Conservation (phyloP, 2,113 vertebrate genomes). For the Nothoprocta pentlandii region DNA sequence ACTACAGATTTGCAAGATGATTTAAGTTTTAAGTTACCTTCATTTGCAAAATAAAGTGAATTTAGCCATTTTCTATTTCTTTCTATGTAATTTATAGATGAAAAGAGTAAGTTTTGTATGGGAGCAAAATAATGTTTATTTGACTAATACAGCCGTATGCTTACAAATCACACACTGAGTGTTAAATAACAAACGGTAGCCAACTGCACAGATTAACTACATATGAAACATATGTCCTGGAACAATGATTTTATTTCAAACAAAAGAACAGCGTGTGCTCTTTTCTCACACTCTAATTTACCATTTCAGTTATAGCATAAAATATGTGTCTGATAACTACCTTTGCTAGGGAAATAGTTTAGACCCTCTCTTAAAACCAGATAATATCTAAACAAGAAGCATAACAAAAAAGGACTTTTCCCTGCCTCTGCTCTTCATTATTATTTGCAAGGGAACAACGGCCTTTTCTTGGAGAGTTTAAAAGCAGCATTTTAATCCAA, state of each 20-base stretch:
- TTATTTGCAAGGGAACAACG: not conserved
- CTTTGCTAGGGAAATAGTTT: conserved; percentile 36
- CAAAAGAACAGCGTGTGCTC: conserved; percentile 61
- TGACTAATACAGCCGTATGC: conserved; percentile 39
- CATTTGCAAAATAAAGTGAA: not conserved
- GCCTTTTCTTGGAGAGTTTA: not conserved
- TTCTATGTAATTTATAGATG: not conserved
- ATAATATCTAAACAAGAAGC: conserved; percentile 32
- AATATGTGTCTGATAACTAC: conserved; percentile 41
- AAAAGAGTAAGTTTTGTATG: not conserved
- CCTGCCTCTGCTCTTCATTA: not conserved
- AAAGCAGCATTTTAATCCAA: not conserved
- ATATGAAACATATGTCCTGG: conserved; percentile 51
- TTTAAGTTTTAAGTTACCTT: not conserved
- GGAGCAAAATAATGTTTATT: conserved; percentile 27
- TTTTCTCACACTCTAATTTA: conserved; percentile 65
- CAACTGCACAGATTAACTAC: conserved; percentile 66
- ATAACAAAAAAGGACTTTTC: not conserved
- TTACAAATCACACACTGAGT: conserved; percentile 54
- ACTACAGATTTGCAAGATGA: not conserved
- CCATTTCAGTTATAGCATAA: conserved; percentile 65
- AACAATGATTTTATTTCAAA: conserved; percentile 75
- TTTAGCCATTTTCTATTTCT: not conserved
- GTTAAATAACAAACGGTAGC: conserved; percentile 72
- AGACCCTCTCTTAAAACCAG: not conserved